A percentile compares a stretch with the other conserved stretches of the same genome.
Conservation (phyloP, 2,113 vertebrate species). For the Heliornis fulica region DNA sequence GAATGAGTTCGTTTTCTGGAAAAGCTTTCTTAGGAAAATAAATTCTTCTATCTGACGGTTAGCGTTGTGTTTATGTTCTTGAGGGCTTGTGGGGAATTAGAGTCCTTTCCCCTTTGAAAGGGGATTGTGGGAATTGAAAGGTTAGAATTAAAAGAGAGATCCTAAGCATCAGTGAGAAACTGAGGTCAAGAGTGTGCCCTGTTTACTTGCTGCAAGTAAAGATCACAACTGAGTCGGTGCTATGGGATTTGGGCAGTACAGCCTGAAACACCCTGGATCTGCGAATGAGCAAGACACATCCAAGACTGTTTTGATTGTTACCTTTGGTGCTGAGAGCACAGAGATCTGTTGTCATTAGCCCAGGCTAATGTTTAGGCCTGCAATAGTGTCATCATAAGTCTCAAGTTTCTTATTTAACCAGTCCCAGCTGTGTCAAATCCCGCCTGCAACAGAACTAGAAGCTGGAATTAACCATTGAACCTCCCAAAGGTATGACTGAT, state of each 20-base stretch:
- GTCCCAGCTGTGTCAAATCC: constrained; percentile 30
- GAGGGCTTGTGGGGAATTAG: constrained; percentile 16
- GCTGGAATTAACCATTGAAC: constrained; percentile 24
- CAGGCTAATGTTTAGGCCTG: not conserved
- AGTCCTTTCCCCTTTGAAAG: not conserved
- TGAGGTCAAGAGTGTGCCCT: not conserved
- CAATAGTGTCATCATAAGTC: not conserved
- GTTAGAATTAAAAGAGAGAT: not conserved
- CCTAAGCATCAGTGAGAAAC: not conserved
- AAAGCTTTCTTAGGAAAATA: constrained; percentile 36
- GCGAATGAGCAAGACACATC: not conserved
- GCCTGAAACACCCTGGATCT: not conserved
- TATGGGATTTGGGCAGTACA: not conserved
- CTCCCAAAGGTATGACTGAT: not conserved
- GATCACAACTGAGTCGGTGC: not conserved
- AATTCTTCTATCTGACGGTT: not conserved
- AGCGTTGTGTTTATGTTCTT: constrained; percentile 25
- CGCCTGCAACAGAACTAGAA: not conserved
- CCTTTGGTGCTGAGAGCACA: not conserved
- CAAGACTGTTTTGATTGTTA: not conserved
- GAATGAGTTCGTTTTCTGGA: constrained; percentile 23
- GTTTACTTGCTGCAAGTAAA: not conserved
- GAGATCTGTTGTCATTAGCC: not conserved
- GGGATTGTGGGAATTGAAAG: not conserved
- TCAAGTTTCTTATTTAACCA: constrained; percentile 49